phyloP scores from a whole-genome alignment of 2,113 vertebrate species.

The Phalacrocorax pelagicus region DNA sequence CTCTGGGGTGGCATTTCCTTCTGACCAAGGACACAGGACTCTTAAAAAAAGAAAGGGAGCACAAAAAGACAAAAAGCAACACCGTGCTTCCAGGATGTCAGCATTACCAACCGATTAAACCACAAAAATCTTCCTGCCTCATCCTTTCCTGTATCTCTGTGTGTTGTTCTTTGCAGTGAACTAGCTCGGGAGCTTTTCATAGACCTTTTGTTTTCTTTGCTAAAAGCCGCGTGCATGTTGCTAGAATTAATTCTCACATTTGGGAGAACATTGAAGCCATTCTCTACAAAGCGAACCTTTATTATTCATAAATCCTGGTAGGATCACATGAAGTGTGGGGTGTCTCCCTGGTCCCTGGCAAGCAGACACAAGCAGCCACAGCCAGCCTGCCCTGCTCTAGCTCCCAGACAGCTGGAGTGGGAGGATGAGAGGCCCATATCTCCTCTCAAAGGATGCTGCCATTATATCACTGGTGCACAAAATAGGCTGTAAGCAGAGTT shows the following conservation, averaged over 20 bases:
- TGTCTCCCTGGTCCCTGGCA: neutral
- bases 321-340: neutral
- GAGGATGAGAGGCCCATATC: neutral
- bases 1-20: neutral
- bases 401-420: neutral
- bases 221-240: accelerated
- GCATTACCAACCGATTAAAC: neutral
- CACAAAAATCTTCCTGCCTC: neutral
- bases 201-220: neutral
- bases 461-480: accelerated
- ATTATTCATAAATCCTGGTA: neutral
- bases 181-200: neutral
- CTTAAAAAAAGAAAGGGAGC: neutral
- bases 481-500: neutral
- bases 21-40: neutral
- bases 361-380: neutral
- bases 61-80: neutral
- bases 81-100: neutral
- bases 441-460: neutral
- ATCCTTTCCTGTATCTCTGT: neutral
- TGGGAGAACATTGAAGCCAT: neutral
- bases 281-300: neutral
- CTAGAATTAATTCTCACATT: neutral
- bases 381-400: neutral
- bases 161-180: neutral